These are phyloP conservation scores for Pollenia griseotomentosa DNA, from an alignment of 2,888 invertebrate species.

Conservation along the genomic window DNA sequence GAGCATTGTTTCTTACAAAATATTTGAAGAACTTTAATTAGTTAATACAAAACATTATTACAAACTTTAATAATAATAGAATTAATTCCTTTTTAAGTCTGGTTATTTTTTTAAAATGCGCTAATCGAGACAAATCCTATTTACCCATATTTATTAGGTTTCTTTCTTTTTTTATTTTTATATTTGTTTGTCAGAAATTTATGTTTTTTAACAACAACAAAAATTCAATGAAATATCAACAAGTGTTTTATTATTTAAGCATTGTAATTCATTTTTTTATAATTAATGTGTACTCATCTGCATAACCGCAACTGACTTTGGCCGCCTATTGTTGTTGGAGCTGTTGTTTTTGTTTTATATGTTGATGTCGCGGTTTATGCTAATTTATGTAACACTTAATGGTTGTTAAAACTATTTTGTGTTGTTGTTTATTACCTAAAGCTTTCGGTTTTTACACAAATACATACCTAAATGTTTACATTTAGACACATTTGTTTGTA, in stretches of 20 bases:
- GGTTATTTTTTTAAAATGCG: constrained; percentile 6
- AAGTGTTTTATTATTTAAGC: constrained; percentile 67
- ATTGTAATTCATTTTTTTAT: constrained; percentile 48
- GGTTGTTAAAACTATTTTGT: constrained; percentile 64
- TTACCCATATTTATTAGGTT: constrained; percentile 63
- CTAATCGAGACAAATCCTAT: constrained; percentile 58
- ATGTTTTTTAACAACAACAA: constrained; percentile 43
- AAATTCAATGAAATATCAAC: constrained; percentile 47
- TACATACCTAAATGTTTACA: background rate
- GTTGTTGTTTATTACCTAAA: constrained; percentile 27
- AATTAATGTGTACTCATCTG: constrained; percentile 65
- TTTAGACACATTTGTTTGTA: constrained; percentile 42
- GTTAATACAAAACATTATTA: too few species aligned
- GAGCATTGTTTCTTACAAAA: too few species aligned
- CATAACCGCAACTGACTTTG: constrained; percentile 68
- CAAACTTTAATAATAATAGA: background rate
- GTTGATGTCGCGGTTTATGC: constrained; percentile 68
- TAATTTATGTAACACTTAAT: constrained; percentile 74
- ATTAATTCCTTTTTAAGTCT: constrained; percentile 15
- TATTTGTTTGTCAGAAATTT: constrained; percentile 53
- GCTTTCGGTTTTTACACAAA: background rate
- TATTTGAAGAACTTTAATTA: too few species aligned
- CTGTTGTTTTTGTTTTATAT: constrained; percentile 37
- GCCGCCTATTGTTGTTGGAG: constrained; percentile 28
- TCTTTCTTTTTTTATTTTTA: background rate